These are phyloP conservation scores for Ptychobarbus kaznakovi DNA, from an alignment of 2,797 vertebrate genomes.

Conservation along the genomic window DNA sequence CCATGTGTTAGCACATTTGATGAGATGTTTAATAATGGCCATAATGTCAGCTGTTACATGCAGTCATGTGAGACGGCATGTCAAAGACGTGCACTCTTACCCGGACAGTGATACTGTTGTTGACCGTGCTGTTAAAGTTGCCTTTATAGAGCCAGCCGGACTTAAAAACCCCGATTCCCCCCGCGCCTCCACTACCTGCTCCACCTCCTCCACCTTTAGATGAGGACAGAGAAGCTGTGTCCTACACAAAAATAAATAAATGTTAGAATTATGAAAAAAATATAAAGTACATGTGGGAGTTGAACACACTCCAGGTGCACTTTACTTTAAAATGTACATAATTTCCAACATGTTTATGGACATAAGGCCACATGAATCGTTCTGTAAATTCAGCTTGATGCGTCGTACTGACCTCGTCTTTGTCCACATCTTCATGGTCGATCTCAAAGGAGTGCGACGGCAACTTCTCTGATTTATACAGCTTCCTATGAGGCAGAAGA, in stretches of 20 bases:
- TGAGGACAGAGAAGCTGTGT: conserved; percentile 96
- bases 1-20: background rate
- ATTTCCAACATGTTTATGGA: background rate
- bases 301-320: background rate
- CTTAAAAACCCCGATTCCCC: conserved; percentile 88
- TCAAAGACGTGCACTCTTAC: conserved; percentile 75
- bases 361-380: background rate
- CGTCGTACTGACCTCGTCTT: conserved; percentile 89
- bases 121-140: conserved; percentile 98
- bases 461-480: conserved; percentile 91
- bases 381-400: background rate
- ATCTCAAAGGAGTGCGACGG: conserved; percentile 97
- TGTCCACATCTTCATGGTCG: conserved; percentile 96
- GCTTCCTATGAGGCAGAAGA: conserved; percentile 77
- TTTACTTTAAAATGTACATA: background rate
- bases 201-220: conserved; percentile 92
- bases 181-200: conserved; percentile 72
- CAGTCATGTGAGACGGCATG: background rate
- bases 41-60: background rate
- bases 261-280: background rate
- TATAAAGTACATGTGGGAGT: background rate
- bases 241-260: conserved; percentile 74
- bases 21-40: background rate
- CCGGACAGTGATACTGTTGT: conserved; percentile 97
- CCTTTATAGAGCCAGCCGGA: conserved; percentile 99